Base-by-base conservation (phyloP, 2,888 invertebrate genomes). In the Drosophila neonasuta region DNA sequence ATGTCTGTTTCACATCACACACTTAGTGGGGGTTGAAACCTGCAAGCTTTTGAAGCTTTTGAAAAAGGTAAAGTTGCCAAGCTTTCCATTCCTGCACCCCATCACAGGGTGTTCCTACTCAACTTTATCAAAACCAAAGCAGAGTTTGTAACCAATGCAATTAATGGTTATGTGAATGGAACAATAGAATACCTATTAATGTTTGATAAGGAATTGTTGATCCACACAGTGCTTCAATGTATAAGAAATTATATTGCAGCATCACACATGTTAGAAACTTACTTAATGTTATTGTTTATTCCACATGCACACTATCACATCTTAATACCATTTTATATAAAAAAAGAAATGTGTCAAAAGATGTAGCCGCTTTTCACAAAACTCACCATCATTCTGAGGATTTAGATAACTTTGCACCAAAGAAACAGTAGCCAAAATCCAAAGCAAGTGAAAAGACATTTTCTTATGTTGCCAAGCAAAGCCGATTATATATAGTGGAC, bases 351-450 rank as follows among this genome's bases (percentile, higher is more conserved):
- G 6, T 0, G 24, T 24, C 6, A 24, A 24, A 24, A 24, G 1
- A 24, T 24, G 24, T 5, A 24, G 5, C 5, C 5, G 20, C 5
- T 24, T 5, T 24, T 24, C 24, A 5, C 24, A 24, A 24, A 20
- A 51, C 75, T 79, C 17, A 79, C 76, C 76, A 39, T 71, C 79
- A 15, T 75, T 63, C 34, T 62, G 41, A 6, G 71, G 52, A 13
- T 41, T 57, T 10, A 64, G 34, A 8, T 48, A 13, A 41, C 36
- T 54, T 3, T 57, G 15, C 6, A 48, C 49, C 10, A 48, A 10
- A n/a, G 48, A 7, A 10, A 39, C 29, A 39, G n/a, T 49, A 7
- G 17, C 13, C 7, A 56, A 13, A 39, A 79, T 39, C 49, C 63
- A 76, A 20, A 59, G 10, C n/a, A 49, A 29, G n/a, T 42, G 6